These are phyloP conservation scores for Tychaedon coryphoeus DNA, from an alignment of 2,113 vertebrate genomes.

Conservation along the genomic window DNA sequence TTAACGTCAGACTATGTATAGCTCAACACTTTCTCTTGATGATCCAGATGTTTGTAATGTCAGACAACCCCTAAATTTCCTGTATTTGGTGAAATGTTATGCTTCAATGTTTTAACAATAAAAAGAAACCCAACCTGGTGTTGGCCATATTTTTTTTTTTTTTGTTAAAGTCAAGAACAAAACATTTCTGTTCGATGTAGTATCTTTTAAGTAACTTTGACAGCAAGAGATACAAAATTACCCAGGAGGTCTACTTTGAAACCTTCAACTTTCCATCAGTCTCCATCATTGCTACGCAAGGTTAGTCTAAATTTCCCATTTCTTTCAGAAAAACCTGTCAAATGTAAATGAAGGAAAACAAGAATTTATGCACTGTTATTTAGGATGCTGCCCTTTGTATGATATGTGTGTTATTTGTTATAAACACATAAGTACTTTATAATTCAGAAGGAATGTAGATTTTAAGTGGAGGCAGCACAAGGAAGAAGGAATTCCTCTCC, in stretches of 20 bases:
- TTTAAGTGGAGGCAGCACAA: neutral
- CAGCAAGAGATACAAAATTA: neutral
- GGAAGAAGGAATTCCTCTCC: neutral
- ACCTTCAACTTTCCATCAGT: neutral
- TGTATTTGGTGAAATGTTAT: slow-evolving; percentile 63
- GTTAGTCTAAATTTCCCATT: neutral
- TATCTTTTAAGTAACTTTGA: neutral
- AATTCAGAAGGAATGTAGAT: neutral
- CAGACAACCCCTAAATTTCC: slow-evolving; percentile 13
- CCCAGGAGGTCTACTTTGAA: neutral
- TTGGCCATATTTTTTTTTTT: neutral
- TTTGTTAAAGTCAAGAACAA: neutral
- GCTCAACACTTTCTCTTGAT: slow-evolving; percentile 42
- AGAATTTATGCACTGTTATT: neutral
- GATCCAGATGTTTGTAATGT: slow-evolving; percentile 47
- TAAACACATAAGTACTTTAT: rapidly evolving
- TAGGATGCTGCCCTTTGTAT: neutral
- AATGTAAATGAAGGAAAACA: neutral
- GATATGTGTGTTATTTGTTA: neutral
- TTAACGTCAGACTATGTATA: slow-evolving; percentile 38
- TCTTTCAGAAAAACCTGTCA: neutral
- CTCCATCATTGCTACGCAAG: neutral
- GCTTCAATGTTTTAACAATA: slow-evolving; percentile 71
- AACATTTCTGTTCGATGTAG: neutral
- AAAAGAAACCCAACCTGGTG: slow-evolving; percentile 35